phyloP scores from a whole-genome alignment of 2,113 vertebrate species.

The Siniperca chuatsi region DNA sequence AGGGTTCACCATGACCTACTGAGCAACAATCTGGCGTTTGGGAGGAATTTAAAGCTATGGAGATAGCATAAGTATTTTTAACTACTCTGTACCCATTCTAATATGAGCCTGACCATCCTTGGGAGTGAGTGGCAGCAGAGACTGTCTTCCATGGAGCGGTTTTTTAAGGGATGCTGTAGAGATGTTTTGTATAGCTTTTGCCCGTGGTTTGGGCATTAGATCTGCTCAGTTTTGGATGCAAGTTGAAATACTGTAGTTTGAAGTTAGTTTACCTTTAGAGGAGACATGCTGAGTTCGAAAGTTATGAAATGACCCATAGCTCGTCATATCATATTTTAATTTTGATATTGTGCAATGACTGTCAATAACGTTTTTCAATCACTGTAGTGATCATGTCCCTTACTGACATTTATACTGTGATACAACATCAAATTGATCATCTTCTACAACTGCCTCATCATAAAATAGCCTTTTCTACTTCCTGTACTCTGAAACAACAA shows the following conservation, averaged over 20 bases:
- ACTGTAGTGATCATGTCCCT: neutral
- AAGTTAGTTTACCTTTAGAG: neutral
- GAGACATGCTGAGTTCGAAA: neutral
- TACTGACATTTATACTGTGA: neutral
- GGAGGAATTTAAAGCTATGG: neutral
- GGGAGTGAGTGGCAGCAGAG: neutral
- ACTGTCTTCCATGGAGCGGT: neutral
- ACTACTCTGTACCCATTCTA: no score
- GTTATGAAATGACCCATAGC: neutral
- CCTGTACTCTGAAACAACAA: neutral
- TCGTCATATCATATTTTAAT: neutral
- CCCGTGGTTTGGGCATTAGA: neutral
- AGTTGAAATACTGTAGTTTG: neutral
- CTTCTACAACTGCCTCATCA: neutral
- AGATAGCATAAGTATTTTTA: no score
- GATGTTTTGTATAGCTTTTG: neutral
- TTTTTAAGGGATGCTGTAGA: neutral
- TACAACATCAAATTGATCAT: neutral
- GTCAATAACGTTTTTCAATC: neutral
- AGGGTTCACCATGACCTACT: neutral
- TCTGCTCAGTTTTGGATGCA: neutral
- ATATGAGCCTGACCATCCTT: neutral
- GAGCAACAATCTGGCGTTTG: neutral
- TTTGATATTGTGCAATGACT: neutral
- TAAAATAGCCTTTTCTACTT: neutral